phyloP scores from a whole-genome alignment of 2,113 vertebrate genomes.

The Aspidoscelis tigris region DNA sequence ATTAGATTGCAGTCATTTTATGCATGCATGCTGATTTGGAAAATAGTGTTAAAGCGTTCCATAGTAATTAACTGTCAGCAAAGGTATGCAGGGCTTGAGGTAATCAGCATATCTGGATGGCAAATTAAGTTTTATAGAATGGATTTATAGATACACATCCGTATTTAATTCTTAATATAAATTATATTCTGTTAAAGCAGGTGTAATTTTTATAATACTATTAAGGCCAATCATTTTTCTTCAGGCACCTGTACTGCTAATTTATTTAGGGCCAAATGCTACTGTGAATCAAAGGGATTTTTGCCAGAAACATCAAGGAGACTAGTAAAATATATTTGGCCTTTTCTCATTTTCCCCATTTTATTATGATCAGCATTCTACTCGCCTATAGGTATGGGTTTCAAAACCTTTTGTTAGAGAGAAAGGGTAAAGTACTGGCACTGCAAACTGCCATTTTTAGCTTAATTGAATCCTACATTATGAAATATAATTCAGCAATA shows the following conservation, averaged over 20 bases:
- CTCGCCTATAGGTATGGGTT: conserved; percentile 43
- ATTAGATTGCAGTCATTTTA: conserved; percentile 85
- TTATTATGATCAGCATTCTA: conserved; percentile 63
- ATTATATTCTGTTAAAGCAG: conserved; percentile 65
- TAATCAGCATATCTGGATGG: conserved; percentile 71
- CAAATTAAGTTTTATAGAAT: conserved; percentile 77
- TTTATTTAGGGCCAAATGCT: conserved; percentile 38
- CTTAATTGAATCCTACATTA: conserved; percentile 57
- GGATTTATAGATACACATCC: conserved; percentile 68
- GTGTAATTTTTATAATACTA: conserved; percentile 62
- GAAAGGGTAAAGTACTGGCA: conserved; percentile 26
- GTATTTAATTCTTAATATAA: conserved; percentile 73
- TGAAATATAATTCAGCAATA: conserved; percentile 30
- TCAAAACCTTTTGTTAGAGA: conserved; percentile 38
- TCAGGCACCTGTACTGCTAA: conserved; percentile 49
- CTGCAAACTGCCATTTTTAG: conserved; percentile 36
- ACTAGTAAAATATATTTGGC: conserved; percentile 11
- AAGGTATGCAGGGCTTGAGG: conserved; percentile 70
- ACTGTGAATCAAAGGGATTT: conserved; percentile 22
- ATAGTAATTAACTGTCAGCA: conserved; percentile 78
- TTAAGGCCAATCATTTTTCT: conserved; percentile 68
- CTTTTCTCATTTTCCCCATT: conserved; percentile 45
- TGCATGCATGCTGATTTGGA: conserved; percentile 81
- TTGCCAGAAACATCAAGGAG: background rate
- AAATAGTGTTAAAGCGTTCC: conserved; percentile 77